Percentiles rank a stretch among this genome's conserved stretches.
phyloP scores from a whole-genome alignment of 2,113 vertebrate species.

The Heptranchias perlo region DNA sequence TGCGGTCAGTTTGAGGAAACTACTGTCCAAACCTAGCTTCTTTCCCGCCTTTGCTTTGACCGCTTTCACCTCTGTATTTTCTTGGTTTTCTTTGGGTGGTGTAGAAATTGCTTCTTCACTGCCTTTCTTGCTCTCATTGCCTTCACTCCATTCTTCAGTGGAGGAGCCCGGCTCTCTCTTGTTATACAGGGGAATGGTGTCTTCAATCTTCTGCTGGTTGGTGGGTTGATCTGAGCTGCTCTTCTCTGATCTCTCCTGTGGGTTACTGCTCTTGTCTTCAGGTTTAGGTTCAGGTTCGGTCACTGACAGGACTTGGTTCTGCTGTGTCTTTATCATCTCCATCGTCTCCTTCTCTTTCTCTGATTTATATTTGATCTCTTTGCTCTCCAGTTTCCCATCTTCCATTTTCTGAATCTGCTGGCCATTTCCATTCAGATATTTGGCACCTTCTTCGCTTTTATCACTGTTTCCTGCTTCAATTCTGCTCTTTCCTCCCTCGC shows the following conservation, averaged over 20 bases:
- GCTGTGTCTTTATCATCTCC: constrained; percentile 42
- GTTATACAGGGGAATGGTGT: background rate
- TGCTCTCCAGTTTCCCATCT: constrained; percentile 20
- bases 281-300: background rate
- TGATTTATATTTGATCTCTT: constrained; percentile 39
- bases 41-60: constrained; percentile 81
- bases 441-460: background rate
- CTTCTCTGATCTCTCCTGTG: background rate
- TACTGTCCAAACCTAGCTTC: constrained; percentile 71
- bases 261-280: background rate
- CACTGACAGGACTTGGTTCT: constrained; percentile 26
- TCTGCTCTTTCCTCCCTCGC: too few species aligned
- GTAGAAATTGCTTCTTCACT: background rate
- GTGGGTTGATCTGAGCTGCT: background rate
- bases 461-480: background rate
- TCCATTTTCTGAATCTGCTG: background rate
- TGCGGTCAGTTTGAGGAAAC: constrained; percentile 80
- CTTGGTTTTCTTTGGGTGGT: constrained; percentile 44
- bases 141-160: background rate
- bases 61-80: constrained; percentile 63
- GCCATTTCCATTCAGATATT: background rate
- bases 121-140: constrained; percentile 38
- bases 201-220: background rate
- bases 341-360: constrained; percentile 42
- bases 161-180: background rate